Evolutionary conservation across 2,888 invertebrate genomes (phyloP), one percentile per base, ranked within the genome.

Genomic region (Mesoligia furuncula): DNA sequence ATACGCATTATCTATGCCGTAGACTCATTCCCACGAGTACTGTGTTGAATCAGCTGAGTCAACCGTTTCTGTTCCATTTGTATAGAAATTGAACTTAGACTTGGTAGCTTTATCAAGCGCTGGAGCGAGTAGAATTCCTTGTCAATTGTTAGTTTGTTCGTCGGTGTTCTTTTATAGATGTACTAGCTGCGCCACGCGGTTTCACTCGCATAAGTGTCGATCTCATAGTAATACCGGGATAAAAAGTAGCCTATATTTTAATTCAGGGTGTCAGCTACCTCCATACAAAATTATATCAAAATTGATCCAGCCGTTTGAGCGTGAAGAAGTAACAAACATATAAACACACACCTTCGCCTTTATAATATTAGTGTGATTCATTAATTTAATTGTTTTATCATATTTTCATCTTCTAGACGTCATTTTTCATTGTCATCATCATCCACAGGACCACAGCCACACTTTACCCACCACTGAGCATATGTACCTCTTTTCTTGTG

Each of bases 1-100:
- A 85, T 85, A 81, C 76, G 80, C 77, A 80, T 85, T 88, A 85
- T 85, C 83, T 82, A 71, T 78, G 62, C 83, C 61, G 72, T 79
- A 67, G 70, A 75, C 48, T 82, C 71, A 74, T 79, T 74, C 82
- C 62, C 83, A 73, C 48, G 77, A 75, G 86, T 64, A 5, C 65
- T 8, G 48, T 81, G 78, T 85, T 77, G 82, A 85, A 81, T 78
- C 86, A 82, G 83, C 79, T 73, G 86, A 73, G 57, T 75, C 62
- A 73, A 78, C 73, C 64, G 73, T 71, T 77, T 73, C 82, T 77
- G 42, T 77, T 81, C 67, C 73, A 82, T 67, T 78, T 75, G 74
- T 82, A 85, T 85, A 73, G 83, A 85, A 78, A 71, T 79, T 79
- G 79, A 74, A 77, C 54, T 85, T 57, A 74, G 57, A 78, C 36